Evolutionary conservation across 2,888 invertebrate genomes (phyloP).

Genomic region (Spodoptera picta): DNA sequence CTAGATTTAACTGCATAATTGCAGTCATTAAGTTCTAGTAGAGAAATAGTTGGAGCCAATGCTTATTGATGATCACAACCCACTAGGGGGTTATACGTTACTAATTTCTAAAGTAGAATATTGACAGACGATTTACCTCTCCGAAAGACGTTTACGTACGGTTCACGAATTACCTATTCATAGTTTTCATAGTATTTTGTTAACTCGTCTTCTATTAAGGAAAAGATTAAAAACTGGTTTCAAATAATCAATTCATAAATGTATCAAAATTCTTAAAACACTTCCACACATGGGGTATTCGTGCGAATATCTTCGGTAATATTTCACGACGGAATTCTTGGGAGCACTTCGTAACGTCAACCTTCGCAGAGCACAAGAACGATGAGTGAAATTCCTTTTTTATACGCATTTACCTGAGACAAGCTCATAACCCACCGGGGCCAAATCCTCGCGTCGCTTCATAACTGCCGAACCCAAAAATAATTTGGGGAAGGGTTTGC

Average conservation of each 20-base stretch:
- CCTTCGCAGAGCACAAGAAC: slow-evolving; percentile 36
- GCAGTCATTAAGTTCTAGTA: no score
- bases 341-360: slow-evolving; percentile 44
- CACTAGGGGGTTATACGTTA: no score
- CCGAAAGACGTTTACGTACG: no score
- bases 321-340: slow-evolving; percentile 39
- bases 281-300: slow-evolving; percentile 22
- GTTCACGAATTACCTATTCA: no score
- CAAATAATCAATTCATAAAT: slow-evolving; percentile 8
- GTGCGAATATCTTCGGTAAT: slow-evolving; percentile 41
- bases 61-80: no score
- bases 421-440: slow-evolving; percentile 43
- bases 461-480: slow-evolving; percentile 54
- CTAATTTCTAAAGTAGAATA: no score
- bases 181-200: no score
- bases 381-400: slow-evolving; percentile 56
- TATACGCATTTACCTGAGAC: slow-evolving; percentile 52
- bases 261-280: slow-evolving; percentile 22
- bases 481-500: slow-evolving; percentile 46
- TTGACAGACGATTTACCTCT: no score
- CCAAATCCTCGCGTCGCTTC: slow-evolving; percentile 52
- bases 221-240: no score
- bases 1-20: no score
- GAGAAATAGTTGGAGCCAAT: no score
- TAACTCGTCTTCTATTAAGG: no score